Evolutionary conservation across 2,888 invertebrate genomes (phyloP).

Genomic region (Napeogenes inachia): DNA sequence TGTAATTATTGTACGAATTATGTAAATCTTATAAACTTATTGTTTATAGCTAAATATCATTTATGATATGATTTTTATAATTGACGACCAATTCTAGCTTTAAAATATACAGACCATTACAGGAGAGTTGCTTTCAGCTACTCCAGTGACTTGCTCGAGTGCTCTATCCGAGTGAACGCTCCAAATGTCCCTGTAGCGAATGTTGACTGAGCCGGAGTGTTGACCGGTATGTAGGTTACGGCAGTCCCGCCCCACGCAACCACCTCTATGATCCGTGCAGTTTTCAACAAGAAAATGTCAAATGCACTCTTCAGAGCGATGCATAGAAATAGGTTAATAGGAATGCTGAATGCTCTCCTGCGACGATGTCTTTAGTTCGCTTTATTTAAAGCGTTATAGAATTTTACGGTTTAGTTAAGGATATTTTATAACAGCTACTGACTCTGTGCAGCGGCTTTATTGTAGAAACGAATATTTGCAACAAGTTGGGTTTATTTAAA

Average conservation of each 20-base stretch:
- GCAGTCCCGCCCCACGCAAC: slow-evolving; percentile 56
- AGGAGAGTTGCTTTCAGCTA: slow-evolving; percentile 7
- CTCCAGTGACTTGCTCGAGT: slow-evolving; percentile 43
- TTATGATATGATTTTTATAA: slow-evolving; percentile 2
- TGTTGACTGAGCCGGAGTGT: slow-evolving; percentile 78
- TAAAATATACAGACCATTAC: not conserved
- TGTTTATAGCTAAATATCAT: no score
- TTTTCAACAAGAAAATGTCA: slow-evolving; percentile 69
- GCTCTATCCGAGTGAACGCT: slow-evolving; percentile 54
- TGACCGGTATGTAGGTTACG: slow-evolving; percentile 78
- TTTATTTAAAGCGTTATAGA: slow-evolving; percentile 1
- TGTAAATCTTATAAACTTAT: no score
- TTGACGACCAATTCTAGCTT: not conserved
- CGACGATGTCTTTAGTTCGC: slow-evolving; percentile 23
- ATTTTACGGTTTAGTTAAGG: not conserved
- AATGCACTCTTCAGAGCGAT: slow-evolving; percentile 49
- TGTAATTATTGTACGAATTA: no score
- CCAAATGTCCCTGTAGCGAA: slow-evolving; percentile 76
- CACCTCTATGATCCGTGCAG: slow-evolving; percentile 70
- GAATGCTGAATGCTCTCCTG: slow-evolving; percentile 32
- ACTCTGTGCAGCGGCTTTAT: no score
- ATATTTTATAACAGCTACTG: not conserved
- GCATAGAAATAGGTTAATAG: slow-evolving; percentile 42
- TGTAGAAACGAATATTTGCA: no score
- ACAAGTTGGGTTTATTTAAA: not conserved